A percentile compares a stretch with the other conserved stretches of the same genome.
Evolutionary conservation across 1,140 invertebrate genomes (phyloP).

Genomic region (Sitobion miscanthi): DNA sequence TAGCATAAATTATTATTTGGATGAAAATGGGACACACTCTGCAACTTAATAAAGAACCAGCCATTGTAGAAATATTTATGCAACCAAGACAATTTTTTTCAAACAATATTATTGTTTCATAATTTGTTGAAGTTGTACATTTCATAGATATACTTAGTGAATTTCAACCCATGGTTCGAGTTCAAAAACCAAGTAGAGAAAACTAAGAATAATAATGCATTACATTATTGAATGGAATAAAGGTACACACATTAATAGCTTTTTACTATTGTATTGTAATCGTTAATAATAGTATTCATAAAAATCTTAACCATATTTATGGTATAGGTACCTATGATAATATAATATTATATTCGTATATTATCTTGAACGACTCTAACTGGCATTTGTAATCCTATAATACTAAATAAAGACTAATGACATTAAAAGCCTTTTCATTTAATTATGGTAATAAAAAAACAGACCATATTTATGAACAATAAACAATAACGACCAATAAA

Average conservation of each 20-base stretch:
- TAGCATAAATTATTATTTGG: not conserved
- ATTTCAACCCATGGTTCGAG: not conserved
- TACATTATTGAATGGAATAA: not conserved
- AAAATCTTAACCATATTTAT: no score
- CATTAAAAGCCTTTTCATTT: not conserved
- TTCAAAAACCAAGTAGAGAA: not conserved
- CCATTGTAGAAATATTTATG: not conserved
- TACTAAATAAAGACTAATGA: not conserved
- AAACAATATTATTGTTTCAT: not conserved
- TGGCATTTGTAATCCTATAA: not conserved
- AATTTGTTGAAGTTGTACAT: not conserved
- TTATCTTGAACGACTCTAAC: not conserved
- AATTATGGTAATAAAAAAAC: not conserved
- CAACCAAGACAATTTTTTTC: not conserved
- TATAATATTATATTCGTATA: no score
- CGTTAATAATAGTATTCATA: no score
- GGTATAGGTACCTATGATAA: no score
- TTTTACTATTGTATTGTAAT: not conserved
- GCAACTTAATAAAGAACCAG: not conserved
- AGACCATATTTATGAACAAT: no score
- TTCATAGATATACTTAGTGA: not conserved
- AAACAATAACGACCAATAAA: not conserved
- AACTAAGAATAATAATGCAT: not conserved
- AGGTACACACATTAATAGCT: not conserved
- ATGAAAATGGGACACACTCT: not conserved